Base-by-base conservation (phyloP, 2,888 invertebrate species). In the Rhagonycha lutea region DNA sequence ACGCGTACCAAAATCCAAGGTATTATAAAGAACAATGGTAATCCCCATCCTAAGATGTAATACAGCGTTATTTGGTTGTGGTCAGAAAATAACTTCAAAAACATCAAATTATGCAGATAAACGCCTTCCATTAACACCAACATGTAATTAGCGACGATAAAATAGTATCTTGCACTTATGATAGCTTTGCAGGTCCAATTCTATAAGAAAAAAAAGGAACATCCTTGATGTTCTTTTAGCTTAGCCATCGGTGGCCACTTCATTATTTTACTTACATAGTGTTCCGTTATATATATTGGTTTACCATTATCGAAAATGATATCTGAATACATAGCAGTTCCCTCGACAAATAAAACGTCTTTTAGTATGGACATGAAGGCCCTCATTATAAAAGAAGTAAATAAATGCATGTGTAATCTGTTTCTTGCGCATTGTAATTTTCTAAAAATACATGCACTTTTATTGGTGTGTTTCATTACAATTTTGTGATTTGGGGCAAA, bases 111-210 rank as follows among this genome's bases (percentile, higher is more conserved):
- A 84, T 93, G 92, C 10, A 94, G 89, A 84, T 93, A 93, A 3
- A 93, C 87, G 0, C 92, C 93, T 86, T 94, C 94, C 90, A 93
- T 92, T 67, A 93, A 87, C 74, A 93, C 91, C 90, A 93, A 92
- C 81, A 90, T 89, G 84, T 92, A 93, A 86, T 93, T 94, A 10
- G 92, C 91, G 73, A 92, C 87, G 73, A 92, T 89, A 79, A 90
- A 91, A 85, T 92, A 93, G 84, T 92, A 90, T 89, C 92, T 91
- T 0, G 91, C 79, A 73, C 90, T 90, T 26, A 91, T 90, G 62
- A 93, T 88, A 10, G 90, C 84, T 85, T 92, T 92, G 84, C 93
- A 93, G 63, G 90, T 85, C 92, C 92, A 92, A 75, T 89, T 91
- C 91, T 92, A 83, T 74, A 18, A 83, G 85, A 74, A 28, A 8